Base-by-base conservation (phyloP, 2,888 invertebrate genomes). In the Auanema freiburgensis region DNA sequence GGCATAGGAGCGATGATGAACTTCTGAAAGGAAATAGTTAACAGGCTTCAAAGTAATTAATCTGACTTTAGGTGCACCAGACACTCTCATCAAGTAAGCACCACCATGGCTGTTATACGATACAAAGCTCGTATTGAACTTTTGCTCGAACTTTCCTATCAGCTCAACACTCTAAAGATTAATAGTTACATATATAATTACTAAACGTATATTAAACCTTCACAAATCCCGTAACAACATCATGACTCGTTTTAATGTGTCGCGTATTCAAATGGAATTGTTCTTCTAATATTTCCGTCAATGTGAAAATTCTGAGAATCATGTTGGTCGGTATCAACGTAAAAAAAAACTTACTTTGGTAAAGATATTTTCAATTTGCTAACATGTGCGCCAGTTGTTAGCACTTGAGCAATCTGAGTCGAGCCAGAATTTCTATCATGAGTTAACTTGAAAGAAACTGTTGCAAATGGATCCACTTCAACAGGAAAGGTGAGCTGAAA, bases 81-180 rank as follows among this genome's bases (percentile, higher is more conserved):
- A 11, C 5, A 62, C 42, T 63, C 67, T 66, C 69, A 76, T 67
- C 23, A 76, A 55, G 61, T 76, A 76, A 10, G 76, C 72, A 46
- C 76, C 76, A 11, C 76, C 76, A n/a, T 18, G 33, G 8, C 33
- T 33, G 33, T 33, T 8, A 33, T 33, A 33, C 33, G 33, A 33
- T 3, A 33, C 33, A 33, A 33, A 33, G 33, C 33, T 33, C 8
- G 33, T 33, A 33, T 33, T 33, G 33, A 33, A 33, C 8, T 33
- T 33, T 33, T 33, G 33, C 33, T 33, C 33, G 11, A 46, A 46
- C 11, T 21, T 18, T 46, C 18, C 46, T 18, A 46, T 46, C 21
- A 18, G 46, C 8, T 21, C 21, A 18, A 16, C 16, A 46, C 16
- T n/a, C n/a, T 16, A 23, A 21, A 23, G 8, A 21, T n/a, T n/a